Base-by-base conservation (phyloP, 2,888 invertebrate species). In the Geophilus truncorum region DNA sequence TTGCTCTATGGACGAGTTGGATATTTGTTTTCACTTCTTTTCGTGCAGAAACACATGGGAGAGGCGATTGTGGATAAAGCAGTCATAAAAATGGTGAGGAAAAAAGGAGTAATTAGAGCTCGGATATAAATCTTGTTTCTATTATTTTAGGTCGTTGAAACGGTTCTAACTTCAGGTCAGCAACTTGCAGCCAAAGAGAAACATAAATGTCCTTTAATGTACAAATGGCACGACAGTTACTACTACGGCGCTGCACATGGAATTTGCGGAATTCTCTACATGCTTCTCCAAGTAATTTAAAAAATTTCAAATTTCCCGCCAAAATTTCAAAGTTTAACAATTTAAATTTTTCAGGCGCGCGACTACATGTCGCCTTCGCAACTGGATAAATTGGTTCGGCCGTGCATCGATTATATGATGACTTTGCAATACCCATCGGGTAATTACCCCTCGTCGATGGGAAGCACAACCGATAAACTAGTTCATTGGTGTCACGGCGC, bases 401-500 rank as follows among this genome's bases (percentile, higher is more conserved):
- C 87, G 1, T 86, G 86, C n/a, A 82, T 89, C 75, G 88, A 88
- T 81, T 88, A 84, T 81, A 82, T 89, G 84, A 81, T 86, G 82
- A 84, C 85, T 1, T 83, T 87, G 70, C 85, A 85, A 82, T 88
- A 86, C 82, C 86, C 87, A 0, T 89, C 89, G 5, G 88, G 88
- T n/a, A 89, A 89, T 84, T 81, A 83, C 57, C 93, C 93, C 0
- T 94, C 95, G 0, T 94, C 94, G 0, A 84, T 93, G 32, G 92
- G 91, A 0, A 92, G 90, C 82, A 88, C 87, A 75, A 88, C 90
- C 34, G 96, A 96, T 86, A 91, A 90, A 86, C 89, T 95, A 82
- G 91, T 96, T 23, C 96, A 96, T 85, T 96, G 96, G 96, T 96
- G 96, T 87, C 96, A 96, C 86, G 96, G 96, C n/a, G 94, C 95